Percentiles rank a stretch among this genome's conserved stretches.
These are phyloP conservation scores for Tursiops truncatus DNA, from an alignment of 2,113 vertebrate species.

Conservation along the genomic window DNA sequence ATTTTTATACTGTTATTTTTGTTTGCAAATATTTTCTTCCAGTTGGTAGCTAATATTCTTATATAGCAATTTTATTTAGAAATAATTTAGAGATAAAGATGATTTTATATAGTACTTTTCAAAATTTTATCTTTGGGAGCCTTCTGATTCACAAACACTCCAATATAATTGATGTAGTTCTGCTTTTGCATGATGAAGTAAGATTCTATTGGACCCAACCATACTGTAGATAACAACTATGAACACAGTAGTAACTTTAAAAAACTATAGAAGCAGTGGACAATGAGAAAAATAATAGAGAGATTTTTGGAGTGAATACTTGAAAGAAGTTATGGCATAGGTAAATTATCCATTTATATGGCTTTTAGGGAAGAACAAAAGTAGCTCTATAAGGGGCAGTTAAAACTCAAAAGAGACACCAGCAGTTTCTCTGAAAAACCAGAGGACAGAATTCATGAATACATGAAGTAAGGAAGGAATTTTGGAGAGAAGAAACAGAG, in stretches of 20 bases:
- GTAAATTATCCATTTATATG: background rate
- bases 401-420: background rate
- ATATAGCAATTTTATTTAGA: background rate
- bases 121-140: background rate
- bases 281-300: background rate
- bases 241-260: background rate
- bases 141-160: background rate
- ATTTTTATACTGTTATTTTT: background rate
- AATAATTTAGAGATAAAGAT: background rate
- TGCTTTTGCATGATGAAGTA: background rate
- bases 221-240: background rate
- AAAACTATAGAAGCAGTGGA: background rate
- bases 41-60: background rate
- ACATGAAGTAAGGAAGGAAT: background rate
- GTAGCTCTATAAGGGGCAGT: background rate
- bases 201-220: background rate
- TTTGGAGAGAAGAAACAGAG: background rate
- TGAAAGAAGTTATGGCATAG: background rate
- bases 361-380: background rate
- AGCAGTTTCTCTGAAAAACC: background rate
- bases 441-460: background rate
- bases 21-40: background rate
- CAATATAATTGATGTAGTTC: background rate
- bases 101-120: background rate
- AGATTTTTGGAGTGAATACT: background rate